Conservation (phyloP, 2,113 vertebrate genomes). For the Rafetus swinhoei region DNA sequence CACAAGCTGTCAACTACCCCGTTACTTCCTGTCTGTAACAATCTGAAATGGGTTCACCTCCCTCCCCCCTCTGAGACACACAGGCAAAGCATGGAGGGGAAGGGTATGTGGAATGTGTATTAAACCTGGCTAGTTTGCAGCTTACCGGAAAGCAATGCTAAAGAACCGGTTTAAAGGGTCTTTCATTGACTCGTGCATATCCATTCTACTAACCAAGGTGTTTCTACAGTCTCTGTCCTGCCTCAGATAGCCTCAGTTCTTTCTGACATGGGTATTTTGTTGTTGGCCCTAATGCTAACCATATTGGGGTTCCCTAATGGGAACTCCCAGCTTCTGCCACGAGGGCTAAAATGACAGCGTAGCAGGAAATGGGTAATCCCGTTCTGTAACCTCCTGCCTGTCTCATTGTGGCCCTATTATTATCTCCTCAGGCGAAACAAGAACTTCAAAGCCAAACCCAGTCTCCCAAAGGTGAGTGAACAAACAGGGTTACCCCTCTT, state of each 20-base stretch:
- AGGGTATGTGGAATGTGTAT: not conserved
- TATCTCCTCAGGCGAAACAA: conserved; percentile 90
- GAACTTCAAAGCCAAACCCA: conserved; percentile 91
- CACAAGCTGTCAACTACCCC: not conserved
- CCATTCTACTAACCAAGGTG: not conserved
- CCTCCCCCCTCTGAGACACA: not conserved
- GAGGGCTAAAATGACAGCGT: not conserved
- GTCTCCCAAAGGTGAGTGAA: conserved; percentile 92
- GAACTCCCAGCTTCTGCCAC: not conserved
- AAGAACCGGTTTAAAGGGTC: not conserved
- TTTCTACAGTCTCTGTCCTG: no score
- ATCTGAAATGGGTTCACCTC: not conserved
- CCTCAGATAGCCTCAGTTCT: not conserved
- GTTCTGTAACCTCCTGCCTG: rapidly evolving
- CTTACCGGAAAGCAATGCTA: not conserved
- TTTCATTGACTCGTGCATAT: not conserved
- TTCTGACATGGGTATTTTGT: not conserved
- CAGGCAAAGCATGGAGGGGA: not conserved
- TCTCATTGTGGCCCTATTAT: conserved; percentile 16
- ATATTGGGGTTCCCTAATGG: not conserved
- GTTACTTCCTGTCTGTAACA: rapidly evolving
- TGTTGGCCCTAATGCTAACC: no score
- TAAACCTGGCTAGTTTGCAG: not conserved
- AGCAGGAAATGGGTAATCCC: not conserved
- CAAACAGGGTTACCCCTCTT: not conserved